Evolutionary conservation across 2,113 vertebrate species (phyloP).

Genomic region (Saiga tatarica): DNA sequence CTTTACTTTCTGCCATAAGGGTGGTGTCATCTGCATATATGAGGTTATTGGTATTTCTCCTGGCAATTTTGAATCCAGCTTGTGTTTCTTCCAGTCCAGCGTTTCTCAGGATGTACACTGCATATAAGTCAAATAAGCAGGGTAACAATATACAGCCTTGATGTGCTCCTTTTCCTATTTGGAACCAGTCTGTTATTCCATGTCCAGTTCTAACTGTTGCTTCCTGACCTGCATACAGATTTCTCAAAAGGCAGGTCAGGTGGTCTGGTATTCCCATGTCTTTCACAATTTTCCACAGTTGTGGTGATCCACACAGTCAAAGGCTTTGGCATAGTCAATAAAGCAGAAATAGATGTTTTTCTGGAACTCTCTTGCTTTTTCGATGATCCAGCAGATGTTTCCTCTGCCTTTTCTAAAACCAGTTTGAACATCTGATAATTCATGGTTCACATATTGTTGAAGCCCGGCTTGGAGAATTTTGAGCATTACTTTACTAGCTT

Average conservation of each 20-base stretch:
- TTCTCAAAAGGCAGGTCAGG: background rate
- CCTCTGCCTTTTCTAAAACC: too few relatives aligned
- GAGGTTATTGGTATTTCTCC: background rate
- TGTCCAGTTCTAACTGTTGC: background rate
- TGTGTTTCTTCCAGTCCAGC: background rate
- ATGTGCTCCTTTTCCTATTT: background rate
- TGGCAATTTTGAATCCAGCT: accelerated
- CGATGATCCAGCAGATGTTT: too few relatives aligned
- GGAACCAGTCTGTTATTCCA: background rate
- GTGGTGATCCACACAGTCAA: too few relatives aligned
- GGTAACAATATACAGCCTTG: background rate
- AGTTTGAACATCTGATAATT: too few relatives aligned
- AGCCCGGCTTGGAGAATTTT: too few relatives aligned
- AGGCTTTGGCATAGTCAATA: too few relatives aligned
- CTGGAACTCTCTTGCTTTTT: too few relatives aligned
- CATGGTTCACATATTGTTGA: too few relatives aligned
- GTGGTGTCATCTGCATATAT: background rate
- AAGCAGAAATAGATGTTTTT: too few relatives aligned
- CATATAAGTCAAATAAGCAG: background rate
- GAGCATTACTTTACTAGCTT: too few relatives aligned
- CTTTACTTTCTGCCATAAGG: background rate
- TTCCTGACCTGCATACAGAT: background rate
- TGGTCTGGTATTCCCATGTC: too few relatives aligned
- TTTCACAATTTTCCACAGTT: too few relatives aligned
- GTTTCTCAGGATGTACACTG: background rate